phyloP scores from a whole-genome alignment of 2,888 invertebrate species.

The Nemotelus nigrinus region DNA sequence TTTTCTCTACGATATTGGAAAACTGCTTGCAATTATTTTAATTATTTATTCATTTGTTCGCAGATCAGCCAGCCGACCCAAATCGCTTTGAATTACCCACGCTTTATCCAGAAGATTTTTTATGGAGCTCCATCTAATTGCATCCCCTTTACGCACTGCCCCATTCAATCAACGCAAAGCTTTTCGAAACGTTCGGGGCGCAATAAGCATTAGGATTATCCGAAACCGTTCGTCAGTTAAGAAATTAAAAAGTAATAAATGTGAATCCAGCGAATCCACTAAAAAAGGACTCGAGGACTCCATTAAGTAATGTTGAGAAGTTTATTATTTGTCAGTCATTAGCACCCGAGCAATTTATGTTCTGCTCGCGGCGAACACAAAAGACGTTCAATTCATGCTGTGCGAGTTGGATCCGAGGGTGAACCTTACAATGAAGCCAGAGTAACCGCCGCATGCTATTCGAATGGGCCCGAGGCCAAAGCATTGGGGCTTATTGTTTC shows the following conservation, averaged over 20 bases:
- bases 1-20: too few species aligned
- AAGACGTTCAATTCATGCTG: constrained; percentile 5
- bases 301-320: constrained; percentile 29
- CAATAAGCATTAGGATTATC: constrained; percentile 11
- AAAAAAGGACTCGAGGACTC: constrained; percentile 18
- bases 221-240: neutral
- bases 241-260: constrained; percentile 41
- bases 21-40: neutral
- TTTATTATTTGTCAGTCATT: constrained; percentile 40
- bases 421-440: neutral
- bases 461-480: neutral
- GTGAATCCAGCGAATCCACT: constrained; percentile 11
- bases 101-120: neutral
- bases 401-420: neutral
- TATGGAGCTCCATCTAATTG: neutral
- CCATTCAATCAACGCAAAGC: neutral
- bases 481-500: constrained; percentile 30
- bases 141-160: neutral
- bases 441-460: neutral
- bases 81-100: constrained; percentile 35
- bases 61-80: neutral
- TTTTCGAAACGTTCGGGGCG: neutral
- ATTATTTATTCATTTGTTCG: constrained; percentile 28
- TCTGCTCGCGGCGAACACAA: constrained; percentile 12
- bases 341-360: constrained; percentile 29